Percentiles rank a stretch among this genome's conserved stretches.
These are phyloP conservation scores for Rhopalosiphum nymphaeae DNA, from an alignment of 2,888 invertebrate genomes.

Conservation along the genomic window DNA sequence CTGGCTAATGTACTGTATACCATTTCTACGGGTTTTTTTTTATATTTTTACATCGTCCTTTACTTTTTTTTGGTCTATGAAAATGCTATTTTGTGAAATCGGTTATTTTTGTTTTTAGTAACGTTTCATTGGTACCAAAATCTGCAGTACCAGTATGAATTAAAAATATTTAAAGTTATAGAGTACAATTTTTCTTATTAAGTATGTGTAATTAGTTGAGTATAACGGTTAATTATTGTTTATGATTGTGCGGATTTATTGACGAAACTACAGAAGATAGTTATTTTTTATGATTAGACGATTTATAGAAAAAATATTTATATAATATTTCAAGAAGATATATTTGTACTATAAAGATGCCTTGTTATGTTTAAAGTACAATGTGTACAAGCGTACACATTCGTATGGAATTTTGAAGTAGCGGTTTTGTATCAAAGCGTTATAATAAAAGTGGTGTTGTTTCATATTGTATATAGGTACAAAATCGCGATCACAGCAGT, in stretches of 20 bases:
- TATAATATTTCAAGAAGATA: neutral
- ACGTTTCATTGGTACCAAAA: neutral
- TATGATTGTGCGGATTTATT: neutral
- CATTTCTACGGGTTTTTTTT: neutral
- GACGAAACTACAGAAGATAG: neutral
- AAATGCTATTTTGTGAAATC: neutral
- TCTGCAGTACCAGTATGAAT: neutral
- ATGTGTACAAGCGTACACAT: neutral
- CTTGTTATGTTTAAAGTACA: neutral
- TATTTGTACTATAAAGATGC: neutral
- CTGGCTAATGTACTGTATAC: no score
- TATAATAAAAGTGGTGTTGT: neutral
- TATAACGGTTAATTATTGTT: neutral
- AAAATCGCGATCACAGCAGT: neutral
- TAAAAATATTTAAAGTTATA: neutral
- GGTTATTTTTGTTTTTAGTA: neutral
- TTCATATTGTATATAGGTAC: neutral
- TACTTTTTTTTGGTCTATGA: neutral
- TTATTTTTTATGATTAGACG: neutral
- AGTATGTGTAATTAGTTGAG: neutral
- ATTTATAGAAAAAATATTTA: neutral
- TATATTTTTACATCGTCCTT: neutral
- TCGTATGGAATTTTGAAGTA: neutral
- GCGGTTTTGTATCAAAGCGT: constrained; percentile 17
- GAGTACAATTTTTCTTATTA: neutral